Percentiles rank a stretch among this genome's conserved stretches.
Evolutionary conservation across 2,113 vertebrate genomes (phyloP).

Genomic region (Megaleporinus macrocephalus): DNA sequence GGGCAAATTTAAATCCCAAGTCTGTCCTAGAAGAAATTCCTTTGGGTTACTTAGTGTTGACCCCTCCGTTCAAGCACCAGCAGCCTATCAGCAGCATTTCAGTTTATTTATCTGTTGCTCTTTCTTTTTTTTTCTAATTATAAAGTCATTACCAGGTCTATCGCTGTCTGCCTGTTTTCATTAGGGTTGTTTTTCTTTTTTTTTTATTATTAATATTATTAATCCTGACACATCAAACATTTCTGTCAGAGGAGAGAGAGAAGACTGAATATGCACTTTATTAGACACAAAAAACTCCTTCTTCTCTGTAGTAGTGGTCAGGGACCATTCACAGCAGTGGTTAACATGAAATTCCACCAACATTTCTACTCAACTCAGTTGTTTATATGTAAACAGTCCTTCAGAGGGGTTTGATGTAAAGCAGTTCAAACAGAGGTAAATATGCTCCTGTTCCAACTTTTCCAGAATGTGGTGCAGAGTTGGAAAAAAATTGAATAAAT

Average conservation of each 20-base stretch:
- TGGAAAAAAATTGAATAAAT: too few relatives aligned
- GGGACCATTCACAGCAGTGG: neutral
- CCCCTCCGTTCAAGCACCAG: slow-evolving; percentile 76
- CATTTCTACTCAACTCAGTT: too few relatives aligned
- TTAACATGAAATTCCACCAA: too few relatives aligned
- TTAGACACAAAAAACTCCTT: neutral
- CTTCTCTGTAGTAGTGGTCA: neutral
- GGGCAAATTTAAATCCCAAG: slow-evolving; percentile 82
- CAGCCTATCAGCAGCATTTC: too few relatives aligned
- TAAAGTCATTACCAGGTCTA: neutral
- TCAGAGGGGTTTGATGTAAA: too few relatives aligned
- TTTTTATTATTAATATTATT: neutral
- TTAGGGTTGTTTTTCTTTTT: neutral
- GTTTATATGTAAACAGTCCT: too few relatives aligned
- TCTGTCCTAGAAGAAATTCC: slow-evolving; percentile 88
- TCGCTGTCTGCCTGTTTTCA: neutral
- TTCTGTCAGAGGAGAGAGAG: neutral
- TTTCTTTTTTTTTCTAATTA: neutral
- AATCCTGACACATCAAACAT: slow-evolving; percentile 8
- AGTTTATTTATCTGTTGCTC: neutral
- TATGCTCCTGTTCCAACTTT: too few relatives aligned
- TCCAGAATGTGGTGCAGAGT: too few relatives aligned
- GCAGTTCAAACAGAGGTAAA: too few relatives aligned
- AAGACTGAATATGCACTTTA: slow-evolving; percentile 33
- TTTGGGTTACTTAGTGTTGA: slow-evolving; percentile 60